Base-by-base conservation (phyloP, 1,140 invertebrate genomes). In the Sinonovacula constricta region DNA sequence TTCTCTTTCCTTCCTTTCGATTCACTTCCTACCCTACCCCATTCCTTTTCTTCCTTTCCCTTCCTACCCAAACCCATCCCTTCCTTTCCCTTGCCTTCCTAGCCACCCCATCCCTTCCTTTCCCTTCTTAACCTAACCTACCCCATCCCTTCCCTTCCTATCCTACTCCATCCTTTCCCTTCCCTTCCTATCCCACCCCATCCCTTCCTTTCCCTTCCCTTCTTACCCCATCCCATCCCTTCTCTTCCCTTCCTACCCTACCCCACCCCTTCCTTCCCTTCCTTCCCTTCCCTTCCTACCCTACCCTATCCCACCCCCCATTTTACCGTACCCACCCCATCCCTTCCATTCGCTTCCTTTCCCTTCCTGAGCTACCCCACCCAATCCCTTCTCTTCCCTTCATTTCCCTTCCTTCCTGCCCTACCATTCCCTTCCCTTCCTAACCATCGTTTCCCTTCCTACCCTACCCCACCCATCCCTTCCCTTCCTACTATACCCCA, bases 311-410 rank as follows among this genome's bases (percentile, higher is more conserved):
- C 56, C 56, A 12, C 14, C 24, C 56, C 24, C 14, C 12, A 10
- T 10, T 24, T 10, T 10, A 10, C 24, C 24, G 10, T 10, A 14
- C 56, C 12, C 14, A 57, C 24, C 12, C 56, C 14, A 12, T 15
- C 56, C 24, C 10, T 10, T 57, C 56, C 56, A 12, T 10, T 57
- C 56, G 12, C 24, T 10, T 57, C 56, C 56, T 24, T 15, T 26
- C 56, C 24, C 56, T 14, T 26, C 12, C 56, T 10, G 10, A 15
- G 14, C 56, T 24, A 15, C 24, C 24, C 56, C 56, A 57, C 24
- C 45, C 45, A 49, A 49, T 49, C 45, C 45, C 45, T 49, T 49
- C 45, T 49, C 45, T 49, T 49, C 45, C 45, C 45, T 49, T 49
- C 45, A n/a, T n/a, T n/a, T n/a, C n/a, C n/a, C n/a, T n/a, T n/a